Conservation (phyloP, 2,888 invertebrate genomes). For the Julus scanicus region DNA sequence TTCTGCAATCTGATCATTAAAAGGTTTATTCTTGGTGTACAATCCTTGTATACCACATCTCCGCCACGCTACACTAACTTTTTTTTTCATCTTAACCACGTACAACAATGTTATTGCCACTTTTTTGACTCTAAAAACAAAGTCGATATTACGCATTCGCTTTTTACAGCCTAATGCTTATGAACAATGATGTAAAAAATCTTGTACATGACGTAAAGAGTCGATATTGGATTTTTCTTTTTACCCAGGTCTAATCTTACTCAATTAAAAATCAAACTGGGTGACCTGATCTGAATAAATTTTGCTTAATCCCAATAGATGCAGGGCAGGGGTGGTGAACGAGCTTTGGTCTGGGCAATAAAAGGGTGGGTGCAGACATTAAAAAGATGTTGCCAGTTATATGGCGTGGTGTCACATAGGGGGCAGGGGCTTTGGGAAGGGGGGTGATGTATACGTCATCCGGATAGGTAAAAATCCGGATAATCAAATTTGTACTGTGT, state of each 20-base stretch:
- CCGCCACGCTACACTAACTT: not conserved
- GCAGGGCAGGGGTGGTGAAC: too few relatives aligned
- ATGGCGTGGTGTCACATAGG: too few relatives aligned
- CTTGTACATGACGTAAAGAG: not conserved
- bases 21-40: not conserved
- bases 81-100: not conserved
- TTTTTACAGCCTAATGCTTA: constrained; percentile 36
- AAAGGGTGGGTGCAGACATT: too few relatives aligned
- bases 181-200: constrained; percentile 36
- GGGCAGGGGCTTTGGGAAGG: too few relatives aligned
- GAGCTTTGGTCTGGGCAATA: too few relatives aligned
- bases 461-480: too few relatives aligned
- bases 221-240: not conserved
- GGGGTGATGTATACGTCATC: too few relatives aligned
- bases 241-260: not conserved
- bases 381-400: too few relatives aligned
- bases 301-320: not conserved
- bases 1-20: too few relatives aligned
- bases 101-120: constrained; percentile 30
- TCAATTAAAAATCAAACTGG: not conserved
- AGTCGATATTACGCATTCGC: constrained; percentile 30
- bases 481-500: too few relatives aligned
- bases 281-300: constrained; percentile 43
- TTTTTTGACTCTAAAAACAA: constrained; percentile 4
- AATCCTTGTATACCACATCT: not conserved